Conservation (phyloP, 2,113 vertebrate genomes). For the Xenopus borealis region DNA sequence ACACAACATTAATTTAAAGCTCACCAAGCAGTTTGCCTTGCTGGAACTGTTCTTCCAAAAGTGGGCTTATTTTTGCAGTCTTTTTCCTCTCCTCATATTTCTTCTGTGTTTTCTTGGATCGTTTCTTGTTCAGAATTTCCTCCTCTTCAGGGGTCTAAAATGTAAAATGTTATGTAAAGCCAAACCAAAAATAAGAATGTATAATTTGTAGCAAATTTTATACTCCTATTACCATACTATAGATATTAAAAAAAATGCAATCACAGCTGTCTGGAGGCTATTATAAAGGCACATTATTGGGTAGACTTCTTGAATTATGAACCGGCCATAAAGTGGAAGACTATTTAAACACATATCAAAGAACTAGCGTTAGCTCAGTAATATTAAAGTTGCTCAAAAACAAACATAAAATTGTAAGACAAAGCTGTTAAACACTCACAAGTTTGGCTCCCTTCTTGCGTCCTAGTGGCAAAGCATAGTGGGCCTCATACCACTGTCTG, state of each 20-base stretch:
- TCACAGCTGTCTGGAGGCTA: too few relatives aligned
- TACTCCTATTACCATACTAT: not conserved
- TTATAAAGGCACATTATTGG: too few relatives aligned
- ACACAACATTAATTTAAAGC: slow-evolving; percentile 36
- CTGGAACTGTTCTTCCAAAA: slow-evolving; percentile 94
- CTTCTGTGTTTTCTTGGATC: slow-evolving; percentile 97
- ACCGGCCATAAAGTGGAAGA: too few relatives aligned
- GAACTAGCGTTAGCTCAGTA: too few relatives aligned
- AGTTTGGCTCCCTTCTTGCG: slow-evolving; percentile 97
- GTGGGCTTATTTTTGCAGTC: slow-evolving; percentile 84
- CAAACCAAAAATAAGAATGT: too few relatives aligned
- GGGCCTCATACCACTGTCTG: slow-evolving; percentile 97
- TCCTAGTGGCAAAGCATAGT: slow-evolving; percentile 90
- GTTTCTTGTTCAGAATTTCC: slow-evolving; percentile 93
- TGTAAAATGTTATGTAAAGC: too few relatives aligned
- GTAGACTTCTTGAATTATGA: too few relatives aligned
- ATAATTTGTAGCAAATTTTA: not conserved
- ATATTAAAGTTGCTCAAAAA: too few relatives aligned
- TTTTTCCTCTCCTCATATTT: slow-evolving; percentile 93
- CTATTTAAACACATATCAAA: too few relatives aligned
- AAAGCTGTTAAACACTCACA: slow-evolving; percentile 61
- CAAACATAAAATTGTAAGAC: too few relatives aligned
- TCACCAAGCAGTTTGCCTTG: slow-evolving; percentile 96
- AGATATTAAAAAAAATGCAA: not conserved
- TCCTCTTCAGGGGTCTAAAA: slow-evolving; percentile 92